Evolutionary conservation across 1,140 invertebrate genomes (phyloP), one percentile per base, ranked within the genome.

Genomic region (Sinella curviseta): DNA sequence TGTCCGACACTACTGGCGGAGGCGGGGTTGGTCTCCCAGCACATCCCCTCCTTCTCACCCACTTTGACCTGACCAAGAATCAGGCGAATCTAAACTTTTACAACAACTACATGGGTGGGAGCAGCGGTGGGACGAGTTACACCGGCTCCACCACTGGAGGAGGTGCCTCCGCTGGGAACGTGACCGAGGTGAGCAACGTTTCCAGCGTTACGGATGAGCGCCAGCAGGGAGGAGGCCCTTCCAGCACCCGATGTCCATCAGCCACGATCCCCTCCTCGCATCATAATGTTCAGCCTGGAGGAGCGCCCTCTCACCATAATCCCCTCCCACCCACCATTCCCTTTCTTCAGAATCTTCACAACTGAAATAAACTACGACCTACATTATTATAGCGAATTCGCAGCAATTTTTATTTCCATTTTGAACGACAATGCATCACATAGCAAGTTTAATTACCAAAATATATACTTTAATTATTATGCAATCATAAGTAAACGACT

Each of bases 271-370:
- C 8, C 20, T 48, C n/a, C n/a, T n/a, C n/a, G n/a, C n/a, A n/a
- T n/a, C n/a, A n/a, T n/a, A n/a, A 14, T 14, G 55, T 24, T n/a
- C 55, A 60, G 55, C 55, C 55, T 26, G 26, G n/a, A 33, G 1
- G 8, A 33, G 26, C 65, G 12, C 65, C 65, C 12, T n/a, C n/a
- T n/a, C n/a, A n/a, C n/a, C n/a, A n/a, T n/a, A n/a, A n/a, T n/a
- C n/a, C n/a, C n/a, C 55, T 60, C 24, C 55, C 55, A 60, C 65
- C 65, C 26, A 70, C 65, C 28, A 70, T 70, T 33, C 65, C 65
- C 28, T 70, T 70, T 70, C 8, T 70, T 70, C 65, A 70, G 31
- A 70, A 70, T 70, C 24, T 70, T 8, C 65, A 70, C 24, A 48
- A 48, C 20, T 48, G 20, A 48, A 20, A n/a, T n/a, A n/a, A n/a